Percentiles rank a stretch among this genome's conserved stretches.
These are phyloP conservation scores for Euplexia lucipara DNA, from an alignment of 2,888 invertebrate species.

Conservation along the genomic window DNA sequence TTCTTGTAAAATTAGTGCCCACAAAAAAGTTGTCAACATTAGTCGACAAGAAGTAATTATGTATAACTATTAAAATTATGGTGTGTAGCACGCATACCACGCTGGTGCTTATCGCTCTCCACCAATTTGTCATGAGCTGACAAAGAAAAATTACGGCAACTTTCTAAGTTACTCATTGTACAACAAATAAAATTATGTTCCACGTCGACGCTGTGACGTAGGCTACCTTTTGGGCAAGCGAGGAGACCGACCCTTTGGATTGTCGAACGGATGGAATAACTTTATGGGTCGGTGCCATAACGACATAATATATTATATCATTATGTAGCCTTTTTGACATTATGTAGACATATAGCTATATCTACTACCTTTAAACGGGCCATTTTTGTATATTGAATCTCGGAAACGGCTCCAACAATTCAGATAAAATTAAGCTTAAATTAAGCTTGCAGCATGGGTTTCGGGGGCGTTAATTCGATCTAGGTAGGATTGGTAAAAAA, in stretches of 20 bases:
- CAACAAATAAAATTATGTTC: constrained; percentile 23
- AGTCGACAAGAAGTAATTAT: constrained; percentile 46
- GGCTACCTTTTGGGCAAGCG: neutral
- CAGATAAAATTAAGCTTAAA: no score
- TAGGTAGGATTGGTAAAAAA: no score
- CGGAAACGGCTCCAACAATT: no score
- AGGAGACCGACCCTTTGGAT: neutral
- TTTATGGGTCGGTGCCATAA: neutral
- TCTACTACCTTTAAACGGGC: no score
- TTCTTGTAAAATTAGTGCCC: constrained; percentile 26
- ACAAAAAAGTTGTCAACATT: constrained; percentile 42
- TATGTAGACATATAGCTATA: neutral
- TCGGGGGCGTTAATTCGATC: no score
- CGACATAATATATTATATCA: no score
- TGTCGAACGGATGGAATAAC: neutral
- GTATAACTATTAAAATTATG: constrained; percentile 41
- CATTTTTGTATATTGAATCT: no score
- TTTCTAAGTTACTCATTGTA: constrained; percentile 36
- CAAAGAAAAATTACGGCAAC: constrained; percentile 47
- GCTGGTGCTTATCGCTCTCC: constrained; percentile 34
- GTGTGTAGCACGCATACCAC: constrained; percentile 58
- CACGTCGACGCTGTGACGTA: constrained; percentile 9
- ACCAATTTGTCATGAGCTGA: constrained; percentile 53
- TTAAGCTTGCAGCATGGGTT: no score
- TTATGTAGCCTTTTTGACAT: neutral